A percentile compares a stretch with the other conserved stretches of the same genome.
Evolutionary conservation across 2,797 vertebrate species (phyloP).

Genomic region (Catamblyrhynchus diadema): DNA sequence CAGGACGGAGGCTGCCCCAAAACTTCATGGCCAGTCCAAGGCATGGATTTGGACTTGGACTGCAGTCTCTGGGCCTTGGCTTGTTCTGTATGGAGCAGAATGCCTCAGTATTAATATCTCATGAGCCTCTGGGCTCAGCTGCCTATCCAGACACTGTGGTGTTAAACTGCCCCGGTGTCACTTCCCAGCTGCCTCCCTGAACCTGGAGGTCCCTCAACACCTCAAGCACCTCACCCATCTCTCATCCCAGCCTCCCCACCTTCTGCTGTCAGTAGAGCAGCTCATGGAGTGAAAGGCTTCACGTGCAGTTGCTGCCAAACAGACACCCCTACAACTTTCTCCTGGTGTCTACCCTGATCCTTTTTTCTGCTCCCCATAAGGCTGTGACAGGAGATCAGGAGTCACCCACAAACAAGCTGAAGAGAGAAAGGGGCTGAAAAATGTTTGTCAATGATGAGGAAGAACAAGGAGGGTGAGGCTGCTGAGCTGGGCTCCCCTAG

Average conservation of each 20-base stretch:
- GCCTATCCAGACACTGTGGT: too few species aligned
- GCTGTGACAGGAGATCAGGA: not conserved
- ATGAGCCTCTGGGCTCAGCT: not conserved
- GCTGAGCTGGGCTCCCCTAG: not conserved
- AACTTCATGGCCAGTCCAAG: fast-evolving
- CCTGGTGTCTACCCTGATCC: not conserved
- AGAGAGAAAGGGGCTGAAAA: not conserved
- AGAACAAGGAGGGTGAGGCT: not conserved
- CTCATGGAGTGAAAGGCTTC: not conserved
- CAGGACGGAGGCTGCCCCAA: fast-evolving
- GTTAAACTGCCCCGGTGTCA: not conserved
- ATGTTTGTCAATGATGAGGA: not conserved
- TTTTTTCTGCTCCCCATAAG: not conserved
- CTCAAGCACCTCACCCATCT: not conserved
- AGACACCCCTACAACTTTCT: not conserved
- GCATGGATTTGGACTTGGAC: too few species aligned
- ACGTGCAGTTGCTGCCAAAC: fast-evolving
- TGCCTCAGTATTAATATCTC: not conserved
- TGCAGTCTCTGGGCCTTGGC: not conserved
- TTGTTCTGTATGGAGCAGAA: not conserved
- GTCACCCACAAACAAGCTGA: not conserved
- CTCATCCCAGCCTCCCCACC: not conserved
- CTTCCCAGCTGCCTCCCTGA: not conserved
- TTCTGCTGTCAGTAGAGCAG: not conserved
- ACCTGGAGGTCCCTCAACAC: not conserved